These are phyloP conservation scores for Perca schrenkii DNA, from an alignment of 2,113 vertebrate species.

Conservation along the genomic window DNA sequence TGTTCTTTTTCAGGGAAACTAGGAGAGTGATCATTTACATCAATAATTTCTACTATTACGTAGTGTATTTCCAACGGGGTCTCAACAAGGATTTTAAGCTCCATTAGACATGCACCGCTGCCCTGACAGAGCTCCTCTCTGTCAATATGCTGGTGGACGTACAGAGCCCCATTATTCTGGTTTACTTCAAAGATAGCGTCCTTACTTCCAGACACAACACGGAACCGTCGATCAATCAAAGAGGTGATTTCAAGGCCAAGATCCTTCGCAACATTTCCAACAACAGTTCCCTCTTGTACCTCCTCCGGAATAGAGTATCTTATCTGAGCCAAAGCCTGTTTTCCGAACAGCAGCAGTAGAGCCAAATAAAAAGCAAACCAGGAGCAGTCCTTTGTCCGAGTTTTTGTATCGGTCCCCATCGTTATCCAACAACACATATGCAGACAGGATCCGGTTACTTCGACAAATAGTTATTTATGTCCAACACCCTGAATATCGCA, in stretches of 20 bases:
- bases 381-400: constrained; percentile 4
- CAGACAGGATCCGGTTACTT: too few species aligned
- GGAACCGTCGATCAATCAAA: constrained; percentile 68
- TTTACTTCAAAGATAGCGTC: constrained; percentile 80
- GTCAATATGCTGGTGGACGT: constrained; percentile 76
- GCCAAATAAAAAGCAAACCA: constrained; percentile 40
- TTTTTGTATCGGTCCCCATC: constrained; percentile 45
- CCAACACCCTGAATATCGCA: fast-evolving
- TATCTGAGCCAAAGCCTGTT: constrained; percentile 53
- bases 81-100: constrained; percentile 74
- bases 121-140: constrained; percentile 73
- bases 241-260: constrained; percentile 72
- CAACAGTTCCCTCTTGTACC: constrained; percentile 75
- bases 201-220: constrained; percentile 67
- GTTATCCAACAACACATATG: not conserved
- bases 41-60: constrained; percentile 71
- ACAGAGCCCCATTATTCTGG: constrained; percentile 79
- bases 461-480: not conserved
- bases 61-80: constrained; percentile 80
- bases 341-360: constrained; percentile 37
- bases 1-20: constrained; percentile 63
- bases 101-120: constrained; percentile 58
- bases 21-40: constrained; percentile 78
- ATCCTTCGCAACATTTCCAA: constrained; percentile 82
- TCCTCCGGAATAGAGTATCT: constrained; percentile 81